Conservation (phyloP, 2,113 vertebrate genomes). For the Apaloderma vittatum region DNA sequence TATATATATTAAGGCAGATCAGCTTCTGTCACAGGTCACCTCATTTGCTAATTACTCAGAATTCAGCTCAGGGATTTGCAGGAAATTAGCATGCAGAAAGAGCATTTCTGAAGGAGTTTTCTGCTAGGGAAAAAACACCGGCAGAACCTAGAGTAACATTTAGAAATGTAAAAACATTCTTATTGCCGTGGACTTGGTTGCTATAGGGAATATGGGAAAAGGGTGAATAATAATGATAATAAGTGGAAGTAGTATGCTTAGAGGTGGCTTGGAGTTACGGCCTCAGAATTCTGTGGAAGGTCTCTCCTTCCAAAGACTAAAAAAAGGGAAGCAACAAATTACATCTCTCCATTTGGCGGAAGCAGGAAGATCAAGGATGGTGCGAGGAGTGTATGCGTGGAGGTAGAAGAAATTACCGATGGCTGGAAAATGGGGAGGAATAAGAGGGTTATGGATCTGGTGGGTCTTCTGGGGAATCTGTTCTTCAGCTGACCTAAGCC, state of each 20-base stretch:
- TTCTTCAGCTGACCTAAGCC: neutral
- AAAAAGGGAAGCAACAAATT: neutral
- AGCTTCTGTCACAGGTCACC: slow-evolving; percentile 61
- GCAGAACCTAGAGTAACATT: neutral
- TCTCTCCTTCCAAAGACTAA: neutral
- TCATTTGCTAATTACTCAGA: slow-evolving; percentile 64
- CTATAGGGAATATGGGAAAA: neutral
- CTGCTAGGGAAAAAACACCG: neutral
- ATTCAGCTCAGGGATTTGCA: slow-evolving; percentile 73
- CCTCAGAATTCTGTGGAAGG: neutral
- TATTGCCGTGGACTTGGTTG: neutral
- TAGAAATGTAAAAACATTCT: neutral
- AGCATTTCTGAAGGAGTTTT: slow-evolving; percentile 57
- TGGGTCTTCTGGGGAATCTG: neutral
- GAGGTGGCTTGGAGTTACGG: neutral
- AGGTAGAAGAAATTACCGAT: neutral
- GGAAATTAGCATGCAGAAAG: slow-evolving; percentile 57
- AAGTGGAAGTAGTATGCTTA: neutral
- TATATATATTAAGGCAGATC: slow-evolving; percentile 49
- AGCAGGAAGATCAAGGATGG: neutral
- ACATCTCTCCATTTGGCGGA: neutral
- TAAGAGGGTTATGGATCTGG: neutral
- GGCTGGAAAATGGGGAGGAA: neutral
- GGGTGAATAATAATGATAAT: neutral
- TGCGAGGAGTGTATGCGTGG: accelerated